These are phyloP conservation scores for Sitobion miscanthi DNA, from an alignment of 1,140 invertebrate genomes.

Conservation along the genomic window DNA sequence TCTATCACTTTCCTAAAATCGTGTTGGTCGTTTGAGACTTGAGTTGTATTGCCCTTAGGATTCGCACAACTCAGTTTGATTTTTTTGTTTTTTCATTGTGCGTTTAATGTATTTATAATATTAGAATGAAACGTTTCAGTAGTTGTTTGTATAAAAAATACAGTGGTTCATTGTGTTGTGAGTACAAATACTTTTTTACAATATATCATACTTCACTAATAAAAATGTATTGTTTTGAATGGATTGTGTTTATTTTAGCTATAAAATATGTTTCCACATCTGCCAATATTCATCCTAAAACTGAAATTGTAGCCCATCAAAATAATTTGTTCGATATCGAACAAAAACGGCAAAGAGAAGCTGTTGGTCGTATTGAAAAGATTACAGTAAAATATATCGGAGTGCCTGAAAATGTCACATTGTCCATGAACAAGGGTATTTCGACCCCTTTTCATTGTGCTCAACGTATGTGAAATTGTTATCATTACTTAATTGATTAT, in stretches of 20 bases:
- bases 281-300: not conserved
- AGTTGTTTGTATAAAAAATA: constrained; percentile 2
- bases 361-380: constrained; percentile 87
- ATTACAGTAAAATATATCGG: constrained; percentile 84
- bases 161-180: not conserved
- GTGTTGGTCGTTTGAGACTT: not conserved
- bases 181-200: not conserved
- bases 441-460: constrained; percentile 94
- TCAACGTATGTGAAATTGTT: constrained; percentile 71
- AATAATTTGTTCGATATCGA: constrained; percentile 83
- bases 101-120: not conserved
- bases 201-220: not conserved
- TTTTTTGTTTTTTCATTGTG: not conserved
- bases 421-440: constrained; percentile 91
- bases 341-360: constrained; percentile 72
- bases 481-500: not conserved
- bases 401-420: constrained; percentile 72
- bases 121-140: constrained; percentile 40
- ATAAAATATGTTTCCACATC: constrained; percentile 19
- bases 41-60: too few relatives aligned
- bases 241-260: not conserved
- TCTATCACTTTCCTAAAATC: not conserved
- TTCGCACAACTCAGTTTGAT: not conserved
- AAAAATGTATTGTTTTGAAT: not conserved
- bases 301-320: constrained; percentile 55